A percentile compares a stretch with the other conserved stretches of the same genome.
phyloP scores from a whole-genome alignment of 2,113 vertebrate species.

The Apodemus sylvaticus region DNA sequence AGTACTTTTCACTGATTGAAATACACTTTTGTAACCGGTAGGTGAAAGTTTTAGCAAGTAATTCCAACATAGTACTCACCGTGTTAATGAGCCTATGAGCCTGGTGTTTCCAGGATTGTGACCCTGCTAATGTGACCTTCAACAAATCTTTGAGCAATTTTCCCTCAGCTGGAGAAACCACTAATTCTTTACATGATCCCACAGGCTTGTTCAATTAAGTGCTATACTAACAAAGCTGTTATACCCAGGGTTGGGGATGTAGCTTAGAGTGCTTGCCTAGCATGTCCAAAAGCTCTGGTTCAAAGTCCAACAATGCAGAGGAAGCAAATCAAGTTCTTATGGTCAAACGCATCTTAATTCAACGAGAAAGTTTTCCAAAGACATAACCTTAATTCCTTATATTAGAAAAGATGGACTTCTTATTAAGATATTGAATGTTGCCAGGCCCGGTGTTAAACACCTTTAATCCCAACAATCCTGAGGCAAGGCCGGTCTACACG shows the following conservation, averaged over 20 bases:
- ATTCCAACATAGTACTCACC: neutral
- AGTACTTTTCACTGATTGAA: neutral
- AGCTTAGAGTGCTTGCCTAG: neutral
- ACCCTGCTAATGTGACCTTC: constrained; percentile 12
- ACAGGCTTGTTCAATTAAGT: neutral
- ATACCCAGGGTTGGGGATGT: neutral
- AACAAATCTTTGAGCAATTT: neutral
- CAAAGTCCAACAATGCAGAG: neutral
- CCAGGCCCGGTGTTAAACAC: neutral
- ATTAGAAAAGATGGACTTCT: neutral
- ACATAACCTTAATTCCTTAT: neutral
- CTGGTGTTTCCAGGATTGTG: neutral
- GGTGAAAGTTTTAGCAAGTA: neutral
- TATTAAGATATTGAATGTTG: neutral
- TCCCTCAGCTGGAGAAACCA: neutral
- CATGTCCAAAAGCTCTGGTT: neutral
- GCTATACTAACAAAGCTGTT: neutral
- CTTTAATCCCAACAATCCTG: neutral
- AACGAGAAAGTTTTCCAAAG: neutral
- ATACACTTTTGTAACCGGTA: neutral
- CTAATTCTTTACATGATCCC: neutral
- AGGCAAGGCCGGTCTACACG: neutral
- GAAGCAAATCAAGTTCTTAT: too few species aligned
- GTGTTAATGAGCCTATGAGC: neutral
- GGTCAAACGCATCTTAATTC: neutral